These are phyloP conservation scores for Corvus moneduloides DNA, from an alignment of 2,113 vertebrate species.

Conservation along the genomic window DNA sequence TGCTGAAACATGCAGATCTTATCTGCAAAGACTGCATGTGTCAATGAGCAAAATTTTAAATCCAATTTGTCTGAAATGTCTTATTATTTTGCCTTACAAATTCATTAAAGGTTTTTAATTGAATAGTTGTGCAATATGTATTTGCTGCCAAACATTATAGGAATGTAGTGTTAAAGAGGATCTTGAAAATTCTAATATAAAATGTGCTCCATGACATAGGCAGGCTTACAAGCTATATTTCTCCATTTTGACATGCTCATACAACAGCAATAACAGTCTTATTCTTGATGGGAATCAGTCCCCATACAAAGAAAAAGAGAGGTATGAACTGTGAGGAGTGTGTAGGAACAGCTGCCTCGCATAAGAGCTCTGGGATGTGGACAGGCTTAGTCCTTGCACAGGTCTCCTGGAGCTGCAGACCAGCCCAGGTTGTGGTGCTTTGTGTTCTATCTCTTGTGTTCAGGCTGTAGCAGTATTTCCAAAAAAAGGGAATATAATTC, in stretches of 20 bases:
- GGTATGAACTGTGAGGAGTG: background rate
- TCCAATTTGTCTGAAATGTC: background rate
- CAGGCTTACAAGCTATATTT: background rate
- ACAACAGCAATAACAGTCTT: background rate
- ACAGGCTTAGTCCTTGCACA: background rate
- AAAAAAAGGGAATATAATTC: background rate
- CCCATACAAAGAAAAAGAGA: background rate
- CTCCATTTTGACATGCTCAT: background rate
- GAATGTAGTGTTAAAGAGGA: background rate
- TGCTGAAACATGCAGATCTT: background rate
- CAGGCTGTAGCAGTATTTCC: background rate
- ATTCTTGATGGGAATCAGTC: background rate
- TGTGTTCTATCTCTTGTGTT: background rate
- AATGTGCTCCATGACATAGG: background rate
- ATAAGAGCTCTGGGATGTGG: background rate
- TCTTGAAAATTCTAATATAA: background rate
- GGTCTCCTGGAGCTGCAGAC: background rate
- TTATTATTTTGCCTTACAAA: background rate
- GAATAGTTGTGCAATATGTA: background rate
- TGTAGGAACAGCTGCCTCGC: background rate
- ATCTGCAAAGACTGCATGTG: background rate
- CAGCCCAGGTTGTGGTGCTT: background rate
- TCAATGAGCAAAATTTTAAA: background rate
- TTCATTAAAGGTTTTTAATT: background rate
- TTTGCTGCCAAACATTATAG: background rate